Evolutionary conservation across 2,888 invertebrate species (phyloP).

Genomic region (Drosophila macrospina): DNA sequence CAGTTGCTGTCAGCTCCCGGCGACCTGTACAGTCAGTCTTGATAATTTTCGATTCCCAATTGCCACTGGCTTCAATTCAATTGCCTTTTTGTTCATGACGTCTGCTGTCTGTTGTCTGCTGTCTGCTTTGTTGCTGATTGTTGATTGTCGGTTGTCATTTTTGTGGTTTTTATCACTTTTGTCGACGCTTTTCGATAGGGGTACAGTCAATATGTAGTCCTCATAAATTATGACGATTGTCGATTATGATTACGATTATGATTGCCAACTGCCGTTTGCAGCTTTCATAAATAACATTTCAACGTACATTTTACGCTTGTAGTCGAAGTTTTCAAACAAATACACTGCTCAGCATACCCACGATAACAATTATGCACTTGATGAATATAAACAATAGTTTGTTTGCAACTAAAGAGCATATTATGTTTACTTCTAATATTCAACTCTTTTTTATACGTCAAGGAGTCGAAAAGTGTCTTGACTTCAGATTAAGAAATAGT

Average conservation of each 20-base stretch:
- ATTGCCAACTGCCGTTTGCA: constrained; percentile 62
- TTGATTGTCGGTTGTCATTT: constrained; percentile 46
- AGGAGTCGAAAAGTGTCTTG: no score
- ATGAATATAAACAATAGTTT: no score
- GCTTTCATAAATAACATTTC: constrained; percentile 60
- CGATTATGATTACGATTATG: constrained; percentile 48
- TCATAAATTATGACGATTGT: constrained; percentile 74
- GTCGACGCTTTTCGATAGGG: constrained; percentile 54
- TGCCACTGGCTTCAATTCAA: constrained; percentile 58
- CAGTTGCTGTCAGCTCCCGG: constrained; percentile 44
- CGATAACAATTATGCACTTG: neutral
- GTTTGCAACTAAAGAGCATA: no score
- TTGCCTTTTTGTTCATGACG: constrained; percentile 36
- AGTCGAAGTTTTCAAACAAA: neutral
- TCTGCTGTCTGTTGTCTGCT: constrained; percentile 45
- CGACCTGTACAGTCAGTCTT: constrained; percentile 28
- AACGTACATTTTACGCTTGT: constrained; percentile 41
- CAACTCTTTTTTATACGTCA: no score
- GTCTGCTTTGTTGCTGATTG: no score
- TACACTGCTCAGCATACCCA: neutral
- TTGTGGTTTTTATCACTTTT: constrained; percentile 74
- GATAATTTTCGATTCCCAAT: constrained; percentile 58
- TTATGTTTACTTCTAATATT: no score
- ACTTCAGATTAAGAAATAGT: no score
- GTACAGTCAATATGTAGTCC: constrained; percentile 34